Evolutionary conservation across 2,797 vertebrate species (phyloP).

Genomic region (Hippopotamyrus pictus): DNA sequence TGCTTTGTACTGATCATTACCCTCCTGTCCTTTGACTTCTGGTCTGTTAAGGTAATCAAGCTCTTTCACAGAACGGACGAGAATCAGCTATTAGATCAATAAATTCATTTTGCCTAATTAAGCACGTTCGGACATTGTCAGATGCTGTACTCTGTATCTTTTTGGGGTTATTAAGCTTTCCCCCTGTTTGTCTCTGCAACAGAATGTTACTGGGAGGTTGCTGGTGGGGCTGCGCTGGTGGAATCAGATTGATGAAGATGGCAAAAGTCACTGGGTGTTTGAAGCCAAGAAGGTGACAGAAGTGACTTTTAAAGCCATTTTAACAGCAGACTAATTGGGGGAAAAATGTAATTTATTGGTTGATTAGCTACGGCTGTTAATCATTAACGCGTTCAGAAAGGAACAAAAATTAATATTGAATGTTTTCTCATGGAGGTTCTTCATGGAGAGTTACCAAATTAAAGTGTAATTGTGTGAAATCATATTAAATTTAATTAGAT

Average conservation of each 20-base stretch:
- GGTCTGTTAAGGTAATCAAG: slow-evolving; percentile 75
- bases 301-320: neutral
- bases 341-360: neutral
- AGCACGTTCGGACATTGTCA: neutral
- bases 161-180: neutral
- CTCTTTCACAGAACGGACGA: neutral
- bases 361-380: neutral
- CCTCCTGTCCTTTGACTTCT: slow-evolving; percentile 79
- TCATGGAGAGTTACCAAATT: neutral
- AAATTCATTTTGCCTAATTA: neutral
- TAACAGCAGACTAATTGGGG: neutral
- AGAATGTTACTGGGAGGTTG: slow-evolving; percentile 80
- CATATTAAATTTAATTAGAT: neutral
- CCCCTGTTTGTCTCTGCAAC: slow-evolving; percentile 19
- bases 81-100: neutral
- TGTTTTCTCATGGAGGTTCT: neutral
- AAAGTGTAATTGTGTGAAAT: neutral
- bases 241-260: slow-evolving; percentile 84
- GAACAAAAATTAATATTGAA: neutral
- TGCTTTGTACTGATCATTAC: slow-evolving; percentile 73
- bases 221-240: slow-evolving; percentile 81
- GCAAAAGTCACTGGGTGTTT: slow-evolving; percentile 79
- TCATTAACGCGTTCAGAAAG: neutral
- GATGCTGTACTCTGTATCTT: neutral
- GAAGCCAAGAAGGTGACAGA: slow-evolving; percentile 70